Conservation (phyloP, 2,888 invertebrate species). For the Pollenia amentaria region DNA sequence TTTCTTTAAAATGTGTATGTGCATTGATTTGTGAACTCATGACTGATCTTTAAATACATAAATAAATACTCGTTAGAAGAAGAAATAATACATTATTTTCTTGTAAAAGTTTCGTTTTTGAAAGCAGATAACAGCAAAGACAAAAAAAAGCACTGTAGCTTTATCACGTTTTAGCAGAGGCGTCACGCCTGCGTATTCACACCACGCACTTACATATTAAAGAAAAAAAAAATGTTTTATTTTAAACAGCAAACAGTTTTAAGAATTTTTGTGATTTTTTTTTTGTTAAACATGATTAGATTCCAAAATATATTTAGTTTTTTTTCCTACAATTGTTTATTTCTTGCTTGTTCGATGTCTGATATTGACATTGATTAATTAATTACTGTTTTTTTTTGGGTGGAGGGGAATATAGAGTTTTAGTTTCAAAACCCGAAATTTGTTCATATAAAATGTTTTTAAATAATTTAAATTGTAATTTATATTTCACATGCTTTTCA, state of each 20-base stretch:
- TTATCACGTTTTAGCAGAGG: constrained; percentile 67
- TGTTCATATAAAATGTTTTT: constrained; percentile 19
- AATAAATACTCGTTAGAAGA: constrained; percentile 44
- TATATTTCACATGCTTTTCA: constrained; percentile 50
- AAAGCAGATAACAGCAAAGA: neutral
- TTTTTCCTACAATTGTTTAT: constrained; percentile 66
- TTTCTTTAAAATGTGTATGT: constrained; percentile 33
- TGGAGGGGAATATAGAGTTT: constrained; percentile 11
- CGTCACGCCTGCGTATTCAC: constrained; percentile 73
- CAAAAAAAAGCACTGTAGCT: constrained; percentile 23
- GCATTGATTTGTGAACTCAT: constrained; percentile 75
- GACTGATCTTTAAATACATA: constrained; percentile 75
- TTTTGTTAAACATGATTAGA: constrained; percentile 62
- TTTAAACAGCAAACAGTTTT: constrained; percentile 32
- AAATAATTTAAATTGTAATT: constrained; percentile 62
- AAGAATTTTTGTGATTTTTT: constrained; percentile 35
- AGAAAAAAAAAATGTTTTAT: constrained; percentile 34
- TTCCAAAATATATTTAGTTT: constrained; percentile 45
- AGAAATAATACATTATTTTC: constrained; percentile 35
- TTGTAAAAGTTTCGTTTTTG: constrained; percentile 36
- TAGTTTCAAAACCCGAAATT: constrained; percentile 25
- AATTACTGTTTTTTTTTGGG: constrained; percentile 55
- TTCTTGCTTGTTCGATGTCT: constrained; percentile 72
- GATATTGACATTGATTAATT: constrained; percentile 74
- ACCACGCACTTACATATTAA: constrained; percentile 63